These are phyloP conservation scores for Griposia aprilina DNA, from an alignment of 2,888 invertebrate species.

Conservation along the genomic window DNA sequence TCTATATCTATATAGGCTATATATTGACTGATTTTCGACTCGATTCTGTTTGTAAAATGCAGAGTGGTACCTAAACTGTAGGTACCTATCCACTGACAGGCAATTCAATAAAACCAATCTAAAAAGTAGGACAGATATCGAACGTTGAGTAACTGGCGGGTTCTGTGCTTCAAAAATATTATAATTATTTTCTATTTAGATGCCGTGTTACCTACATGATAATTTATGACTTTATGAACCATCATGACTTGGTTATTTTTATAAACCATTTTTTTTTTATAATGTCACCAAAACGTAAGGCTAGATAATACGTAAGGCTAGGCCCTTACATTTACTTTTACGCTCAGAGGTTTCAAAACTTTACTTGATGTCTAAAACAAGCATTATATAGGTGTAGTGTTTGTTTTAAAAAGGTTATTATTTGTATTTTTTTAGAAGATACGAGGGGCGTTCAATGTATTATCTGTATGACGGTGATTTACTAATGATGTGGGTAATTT, in stretches of 20 bases:
- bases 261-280: neutral
- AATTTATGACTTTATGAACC: slow-evolving; percentile 1
- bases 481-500: too few species aligned
- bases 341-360: neutral
- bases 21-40: slow-evolving; percentile 25
- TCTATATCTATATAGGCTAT: neutral
- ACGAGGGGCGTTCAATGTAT: neutral
- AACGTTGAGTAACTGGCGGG: slow-evolving; percentile 68
- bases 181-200: neutral
- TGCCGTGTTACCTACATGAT: neutral
- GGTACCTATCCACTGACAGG: slow-evolving; percentile 69
- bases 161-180: slow-evolving; percentile 35
- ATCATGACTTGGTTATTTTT: neutral
- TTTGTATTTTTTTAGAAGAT: neutral
- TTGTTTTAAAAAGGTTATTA: neutral
- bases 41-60: slow-evolving; percentile 60
- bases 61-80: slow-evolving; percentile 54
- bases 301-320: too few species aligned
- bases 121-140: slow-evolving; percentile 81
- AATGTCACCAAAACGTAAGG: neutral
- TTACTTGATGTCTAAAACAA: neutral
- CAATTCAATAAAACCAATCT: slow-evolving; percentile 82
- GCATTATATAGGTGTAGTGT: neutral
- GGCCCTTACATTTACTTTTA: neutral
- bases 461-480: too few species aligned